Base-by-base conservation (phyloP, 2,888 invertebrate species). In the Torymus auratus region DNA sequence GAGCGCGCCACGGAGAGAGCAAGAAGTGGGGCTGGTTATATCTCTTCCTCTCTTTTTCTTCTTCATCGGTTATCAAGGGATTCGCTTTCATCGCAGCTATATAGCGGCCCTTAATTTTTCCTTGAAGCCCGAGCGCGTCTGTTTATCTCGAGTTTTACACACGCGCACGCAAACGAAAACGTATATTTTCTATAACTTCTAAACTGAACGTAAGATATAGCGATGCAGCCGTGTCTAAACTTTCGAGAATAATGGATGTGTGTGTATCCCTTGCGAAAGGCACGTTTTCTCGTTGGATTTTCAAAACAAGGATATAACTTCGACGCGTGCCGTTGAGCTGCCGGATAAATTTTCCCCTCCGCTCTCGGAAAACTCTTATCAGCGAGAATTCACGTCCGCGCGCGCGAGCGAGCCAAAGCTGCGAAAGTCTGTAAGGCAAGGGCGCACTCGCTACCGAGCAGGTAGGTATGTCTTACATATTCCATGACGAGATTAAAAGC, bases 281-380 rank as follows among this genome's bases (percentile, higher is more conserved):
- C 28, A 28, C 50, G 60, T 64, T 68, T 50, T 62, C 28, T 69
- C 56, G 56, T 73, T 55, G 20, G 50, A 79, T 69, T 76, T 76
- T 69, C 14, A 23, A 53, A 52, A 17, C 28, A 60, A 67, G 61
- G 17, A 74, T 65, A n/a, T 56, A 77, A 77, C 76, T 77, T 64
- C 5, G 58, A 15, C 41, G 14, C 41, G 14, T 7, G 20, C 60
- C 15, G 12, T n/a, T 13, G 2, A 23, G 56, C 7, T 28, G 11
- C 60, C 12, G 13, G 20, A 2, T 12, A 53, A 78, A 72, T 78
- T 71, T 71, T 67, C 71, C 72, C 67, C 13, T n/a, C 15, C 7
- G 3, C 28, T 28, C 28, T 28, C 7, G 28, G 28, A 28, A 56
- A 72, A 68, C 67, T 56, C 72, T 67, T 78, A 68, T 73, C 73